These are phyloP conservation scores for Ophioderma brevispina DNA, from an alignment of 35 echinoderm and acorn worm genomes.

Conservation along the genomic window DNA sequence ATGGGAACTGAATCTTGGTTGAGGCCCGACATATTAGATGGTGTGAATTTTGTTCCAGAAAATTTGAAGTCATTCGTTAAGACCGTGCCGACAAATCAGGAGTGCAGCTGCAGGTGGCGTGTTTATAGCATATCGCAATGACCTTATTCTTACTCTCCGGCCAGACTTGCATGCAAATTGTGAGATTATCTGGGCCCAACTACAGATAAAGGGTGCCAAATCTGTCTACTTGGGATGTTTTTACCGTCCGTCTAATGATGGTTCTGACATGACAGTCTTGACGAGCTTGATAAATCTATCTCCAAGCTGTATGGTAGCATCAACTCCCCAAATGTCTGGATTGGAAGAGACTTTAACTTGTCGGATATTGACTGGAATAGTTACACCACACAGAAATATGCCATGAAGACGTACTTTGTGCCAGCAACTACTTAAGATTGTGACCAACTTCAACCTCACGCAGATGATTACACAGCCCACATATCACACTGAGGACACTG, in stretches of 20 bases:
- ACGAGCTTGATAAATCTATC: constrained; percentile 15
- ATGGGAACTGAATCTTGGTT: too few species aligned
- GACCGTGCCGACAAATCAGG: too few species aligned
- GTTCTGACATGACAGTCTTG: constrained; percentile 20
- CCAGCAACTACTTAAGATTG: constrained; percentile 36
- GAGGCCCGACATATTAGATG: too few species aligned
- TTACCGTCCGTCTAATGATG: constrained; percentile 34
- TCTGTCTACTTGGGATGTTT: constrained; percentile 45
- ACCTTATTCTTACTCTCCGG: constrained; percentile 3
- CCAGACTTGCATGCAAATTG: constrained; percentile 29
- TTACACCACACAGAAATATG: constrained; percentile 15
- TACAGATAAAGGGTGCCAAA: constrained; percentile 43
- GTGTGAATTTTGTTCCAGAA: too few species aligned
- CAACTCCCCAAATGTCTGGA: constrained; percentile 31
- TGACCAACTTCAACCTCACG: not conserved
- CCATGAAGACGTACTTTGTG: constrained; percentile 9
- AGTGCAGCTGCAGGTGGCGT: constrained; percentile 31
- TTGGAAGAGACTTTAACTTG: constrained; percentile 37
- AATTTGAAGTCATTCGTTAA: too few species aligned
- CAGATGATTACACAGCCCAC: constrained; percentile 19
- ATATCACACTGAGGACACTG: constrained; percentile 1
- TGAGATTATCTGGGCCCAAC: constrained; percentile 28
- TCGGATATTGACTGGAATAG: constrained; percentile 25
- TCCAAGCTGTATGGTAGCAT: not conserved
- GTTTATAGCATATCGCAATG: constrained; percentile 44